Evolutionary conservation across 2,888 invertebrate species (phyloP).

Genomic region (Altica lythri): DNA sequence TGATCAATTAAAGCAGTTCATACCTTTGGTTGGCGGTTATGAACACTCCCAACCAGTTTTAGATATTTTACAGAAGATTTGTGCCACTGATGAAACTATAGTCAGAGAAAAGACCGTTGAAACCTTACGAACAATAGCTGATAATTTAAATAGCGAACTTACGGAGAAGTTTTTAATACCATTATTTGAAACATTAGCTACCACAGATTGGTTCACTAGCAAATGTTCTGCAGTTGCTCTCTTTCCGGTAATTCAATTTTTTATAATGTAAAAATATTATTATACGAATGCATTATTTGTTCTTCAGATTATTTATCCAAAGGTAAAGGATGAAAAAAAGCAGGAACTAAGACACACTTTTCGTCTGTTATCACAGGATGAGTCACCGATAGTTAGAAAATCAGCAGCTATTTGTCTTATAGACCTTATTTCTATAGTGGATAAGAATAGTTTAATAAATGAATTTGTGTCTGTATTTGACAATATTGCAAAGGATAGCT

Average conservation of each 20-base stretch:
- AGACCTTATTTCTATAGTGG: slow-evolving; percentile 45
- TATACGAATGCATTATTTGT: slow-evolving; percentile 11
- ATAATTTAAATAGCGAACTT: slow-evolving; percentile 40
- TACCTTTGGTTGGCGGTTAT: slow-evolving; percentile 51
- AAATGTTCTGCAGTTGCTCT: slow-evolving; percentile 47
- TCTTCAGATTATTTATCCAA: slow-evolving; percentile 48
- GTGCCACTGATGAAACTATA: slow-evolving; percentile 48
- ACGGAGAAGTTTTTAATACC: slow-evolving; percentile 45
- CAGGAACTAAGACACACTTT: slow-evolving; percentile 46
- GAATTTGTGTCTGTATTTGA: slow-evolving; percentile 51
- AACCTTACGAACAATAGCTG: slow-evolving; percentile 43
- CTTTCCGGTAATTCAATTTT: slow-evolving; percentile 41
- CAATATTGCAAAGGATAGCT: slow-evolving; percentile 48
- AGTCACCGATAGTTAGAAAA: slow-evolving; percentile 50
- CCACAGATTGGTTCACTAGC: slow-evolving; percentile 48
- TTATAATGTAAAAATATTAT: background rate
- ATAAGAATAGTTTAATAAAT: slow-evolving; percentile 45
- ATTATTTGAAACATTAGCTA: slow-evolving; percentile 43
- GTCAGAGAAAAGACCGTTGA: slow-evolving; percentile 49
- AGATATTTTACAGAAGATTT: slow-evolving; percentile 48
- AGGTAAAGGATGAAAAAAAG: slow-evolving; percentile 46
- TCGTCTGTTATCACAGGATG: slow-evolving; percentile 47
- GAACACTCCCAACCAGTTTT: slow-evolving; percentile 46
- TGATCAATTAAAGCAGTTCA: slow-evolving; percentile 47
- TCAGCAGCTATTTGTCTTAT: slow-evolving; percentile 45